Evolutionary conservation across 2,888 invertebrate genomes (phyloP).

Genomic region (Mongoloraphidia duomilia): DNA sequence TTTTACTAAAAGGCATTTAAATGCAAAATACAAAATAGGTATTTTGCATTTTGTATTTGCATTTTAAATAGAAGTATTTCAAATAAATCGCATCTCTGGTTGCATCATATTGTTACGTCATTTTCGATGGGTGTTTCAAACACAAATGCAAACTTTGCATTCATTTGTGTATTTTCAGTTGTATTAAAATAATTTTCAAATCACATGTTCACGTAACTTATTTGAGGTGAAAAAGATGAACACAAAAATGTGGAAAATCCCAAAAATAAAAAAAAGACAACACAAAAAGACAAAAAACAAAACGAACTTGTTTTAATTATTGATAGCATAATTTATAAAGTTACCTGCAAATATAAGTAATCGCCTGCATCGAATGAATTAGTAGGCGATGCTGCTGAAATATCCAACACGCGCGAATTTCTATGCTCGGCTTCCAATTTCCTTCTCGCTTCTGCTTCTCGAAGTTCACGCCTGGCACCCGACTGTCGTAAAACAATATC

Average conservation of each 20-base stretch:
- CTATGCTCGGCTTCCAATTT: slow-evolving; percentile 31
- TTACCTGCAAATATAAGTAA: slow-evolving; percentile 25
- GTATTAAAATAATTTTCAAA: no score
- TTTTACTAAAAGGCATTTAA: no score
- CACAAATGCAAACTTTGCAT: no score
- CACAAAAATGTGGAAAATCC: neutral
- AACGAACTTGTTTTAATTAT: neutral
- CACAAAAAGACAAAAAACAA: neutral
- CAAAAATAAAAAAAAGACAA: neutral
- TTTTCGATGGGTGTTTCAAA: no score
- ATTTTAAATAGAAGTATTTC: no score
- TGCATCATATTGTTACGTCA: no score
- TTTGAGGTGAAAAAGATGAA: neutral
- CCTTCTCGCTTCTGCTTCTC: slow-evolving; percentile 33
- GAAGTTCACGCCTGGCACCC: slow-evolving; percentile 34
- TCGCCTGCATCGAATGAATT: slow-evolving; percentile 28
- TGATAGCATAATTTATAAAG: neutral
- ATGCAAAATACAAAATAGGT: no score
- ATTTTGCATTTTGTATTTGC: no score
- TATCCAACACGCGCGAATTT: slow-evolving; percentile 31
- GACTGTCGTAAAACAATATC: slow-evolving; percentile 63
- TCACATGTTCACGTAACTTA: no score
- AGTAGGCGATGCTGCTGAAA: slow-evolving; percentile 20
- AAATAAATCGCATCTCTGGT: no score
- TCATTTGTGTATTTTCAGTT: no score